These are phyloP conservation scores for Poicephalus gulielmi DNA, from an alignment of 2,113 vertebrate genomes.

Conservation along the genomic window DNA sequence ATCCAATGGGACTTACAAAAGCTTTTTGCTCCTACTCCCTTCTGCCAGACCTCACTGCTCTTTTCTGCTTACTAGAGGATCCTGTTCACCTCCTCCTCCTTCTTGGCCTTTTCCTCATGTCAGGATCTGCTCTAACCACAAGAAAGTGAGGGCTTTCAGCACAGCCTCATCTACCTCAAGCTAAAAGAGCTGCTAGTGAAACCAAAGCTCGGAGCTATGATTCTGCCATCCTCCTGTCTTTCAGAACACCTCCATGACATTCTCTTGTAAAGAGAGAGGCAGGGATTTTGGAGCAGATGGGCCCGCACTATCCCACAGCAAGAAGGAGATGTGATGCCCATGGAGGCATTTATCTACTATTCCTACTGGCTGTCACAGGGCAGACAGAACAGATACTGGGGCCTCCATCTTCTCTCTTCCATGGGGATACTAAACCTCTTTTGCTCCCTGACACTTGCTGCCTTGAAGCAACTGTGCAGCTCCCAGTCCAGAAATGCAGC, in stretches of 20 bases:
- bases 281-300: not conserved
- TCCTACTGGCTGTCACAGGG: not conserved
- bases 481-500: not conserved
- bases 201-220: not conserved
- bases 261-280: not conserved
- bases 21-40: not conserved
- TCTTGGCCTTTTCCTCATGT: not conserved
- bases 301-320: rapidly evolving
- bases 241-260: not conserved
- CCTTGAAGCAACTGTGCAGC: not conserved
- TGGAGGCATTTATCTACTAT: not conserved
- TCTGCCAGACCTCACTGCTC: not conserved
- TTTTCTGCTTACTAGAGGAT: not conserved
- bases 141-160: not conserved
- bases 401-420: not conserved
- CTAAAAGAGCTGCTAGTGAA: not conserved
- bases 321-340: not conserved
- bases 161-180: not conserved
- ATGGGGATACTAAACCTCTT: not conserved
- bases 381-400: not conserved
- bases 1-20: not conserved
- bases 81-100: not conserved
- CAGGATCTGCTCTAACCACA: not conserved
- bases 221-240: not conserved
- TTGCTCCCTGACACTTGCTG: not conserved